These are phyloP conservation scores for Berghia stephanieae DNA, from an alignment of 1,140 invertebrate species.

Conservation along the genomic window DNA sequence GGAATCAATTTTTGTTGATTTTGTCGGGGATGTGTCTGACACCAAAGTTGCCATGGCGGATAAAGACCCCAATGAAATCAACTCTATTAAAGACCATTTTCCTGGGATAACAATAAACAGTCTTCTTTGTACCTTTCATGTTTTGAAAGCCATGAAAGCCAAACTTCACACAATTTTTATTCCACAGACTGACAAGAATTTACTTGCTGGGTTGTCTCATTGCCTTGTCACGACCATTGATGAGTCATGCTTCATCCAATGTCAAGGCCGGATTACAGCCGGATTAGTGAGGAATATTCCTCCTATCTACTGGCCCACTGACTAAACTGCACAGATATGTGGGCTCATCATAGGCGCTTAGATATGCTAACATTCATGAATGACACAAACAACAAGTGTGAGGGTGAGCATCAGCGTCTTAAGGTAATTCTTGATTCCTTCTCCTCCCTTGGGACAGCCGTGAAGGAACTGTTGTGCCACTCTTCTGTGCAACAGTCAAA, in stretches of 20 bases:
- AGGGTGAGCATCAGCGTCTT: not conserved
- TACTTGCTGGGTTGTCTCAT: not conserved
- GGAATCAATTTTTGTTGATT: not conserved
- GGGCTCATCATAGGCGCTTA: not conserved
- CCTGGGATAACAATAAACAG: not conserved
- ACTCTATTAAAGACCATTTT: not conserved
- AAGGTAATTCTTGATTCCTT: not conserved
- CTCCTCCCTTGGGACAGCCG: not conserved
- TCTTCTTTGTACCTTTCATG: constrained; percentile 10
- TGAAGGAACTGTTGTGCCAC: not conserved
- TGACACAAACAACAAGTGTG: constrained; percentile 18
- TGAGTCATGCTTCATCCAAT: no score
- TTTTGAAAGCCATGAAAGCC: constrained; percentile 3
- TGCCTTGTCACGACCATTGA: constrained; percentile 8
- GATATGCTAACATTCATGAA: not conserved
- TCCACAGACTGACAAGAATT: not conserved
- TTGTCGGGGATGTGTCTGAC: not conserved
- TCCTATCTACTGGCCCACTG: no score
- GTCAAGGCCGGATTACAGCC: no score
- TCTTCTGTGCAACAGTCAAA: no score
- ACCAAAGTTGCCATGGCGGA: not conserved
- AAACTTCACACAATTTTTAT: not conserved
- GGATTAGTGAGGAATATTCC: no score
- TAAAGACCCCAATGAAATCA: constrained; percentile 12
- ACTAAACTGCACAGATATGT: not conserved